Evolutionary conservation across 2,888 invertebrate species (phyloP).

Genomic region (Malacosoma neustria): DNA sequence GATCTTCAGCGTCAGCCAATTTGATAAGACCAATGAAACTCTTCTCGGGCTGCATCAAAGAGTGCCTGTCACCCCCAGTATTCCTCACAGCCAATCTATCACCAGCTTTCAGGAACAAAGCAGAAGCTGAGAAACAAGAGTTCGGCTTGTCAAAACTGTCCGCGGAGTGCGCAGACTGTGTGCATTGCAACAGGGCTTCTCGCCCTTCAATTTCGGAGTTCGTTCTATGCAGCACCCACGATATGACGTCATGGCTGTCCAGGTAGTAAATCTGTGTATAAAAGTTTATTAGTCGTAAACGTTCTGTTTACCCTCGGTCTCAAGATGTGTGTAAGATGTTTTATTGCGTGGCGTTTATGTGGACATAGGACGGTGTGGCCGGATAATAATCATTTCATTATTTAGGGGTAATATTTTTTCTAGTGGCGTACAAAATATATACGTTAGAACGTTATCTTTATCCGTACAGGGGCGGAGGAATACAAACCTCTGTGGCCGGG

Average conservation of each 20-base stretch:
- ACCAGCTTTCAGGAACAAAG: conserved; percentile 76
- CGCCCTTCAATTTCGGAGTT: conserved; percentile 64
- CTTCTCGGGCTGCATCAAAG: conserved; percentile 82
- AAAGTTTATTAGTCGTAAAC: conserved; percentile 6
- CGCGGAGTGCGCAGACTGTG: conserved; percentile 77
- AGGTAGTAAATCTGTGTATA: conserved; percentile 81
- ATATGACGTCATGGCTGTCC: conserved; percentile 84
- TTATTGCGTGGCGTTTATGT: background rate
- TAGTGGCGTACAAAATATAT: background rate
- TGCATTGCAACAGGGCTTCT: conserved; percentile 82
- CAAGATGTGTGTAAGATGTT: background rate
- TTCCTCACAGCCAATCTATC: conserved; percentile 82
- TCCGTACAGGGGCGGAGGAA: too few species aligned
- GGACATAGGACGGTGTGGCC: background rate
- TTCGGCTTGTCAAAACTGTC: conserved; percentile 76
- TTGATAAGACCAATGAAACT: conserved; percentile 90
- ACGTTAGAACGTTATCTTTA: too few species aligned
- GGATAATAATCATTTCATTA: background rate
- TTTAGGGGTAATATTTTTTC: background rate
- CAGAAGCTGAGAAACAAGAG: conserved; percentile 83
- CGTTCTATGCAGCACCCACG: conserved; percentile 81
- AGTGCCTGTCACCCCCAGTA: conserved; percentile 78
- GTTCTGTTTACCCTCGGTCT: conserved; percentile 1
- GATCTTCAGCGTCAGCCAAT: conserved; percentile 74
- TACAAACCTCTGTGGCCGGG: too few species aligned